phyloP scores from a whole-genome alignment of 2,113 vertebrate species.

The Urocolius indicus region DNA sequence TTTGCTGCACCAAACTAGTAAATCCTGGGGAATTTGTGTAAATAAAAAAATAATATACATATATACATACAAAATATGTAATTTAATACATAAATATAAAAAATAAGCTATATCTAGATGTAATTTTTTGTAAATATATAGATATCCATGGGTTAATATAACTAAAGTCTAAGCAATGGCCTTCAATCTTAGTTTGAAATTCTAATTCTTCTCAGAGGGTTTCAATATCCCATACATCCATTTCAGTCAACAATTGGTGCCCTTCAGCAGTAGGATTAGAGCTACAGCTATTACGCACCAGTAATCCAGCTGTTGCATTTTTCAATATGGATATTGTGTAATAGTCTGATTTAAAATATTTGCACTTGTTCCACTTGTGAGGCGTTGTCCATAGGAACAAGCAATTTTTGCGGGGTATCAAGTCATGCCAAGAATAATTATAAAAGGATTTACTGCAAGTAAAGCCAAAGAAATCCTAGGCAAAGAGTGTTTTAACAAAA shows the following conservation, averaged over 20 bases:
- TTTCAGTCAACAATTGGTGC: slow-evolving; percentile 14
- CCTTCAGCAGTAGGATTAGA: neutral
- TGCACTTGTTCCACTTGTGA: neutral
- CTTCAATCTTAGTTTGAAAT: neutral
- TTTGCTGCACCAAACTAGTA: neutral
- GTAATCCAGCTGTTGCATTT: neutral
- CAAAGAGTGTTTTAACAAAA: neutral
- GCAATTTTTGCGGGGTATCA: neutral
- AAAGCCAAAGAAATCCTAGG: neutral
- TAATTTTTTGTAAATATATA: neutral
- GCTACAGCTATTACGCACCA: neutral
- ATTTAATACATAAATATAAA: no score
- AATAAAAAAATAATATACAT: neutral
- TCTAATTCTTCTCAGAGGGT: neutral
- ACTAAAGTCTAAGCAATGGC: neutral
- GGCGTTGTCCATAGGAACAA: neutral
- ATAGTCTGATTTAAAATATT: slow-evolving; percentile 24
- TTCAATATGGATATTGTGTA: neutral
- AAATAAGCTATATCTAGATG: no score
- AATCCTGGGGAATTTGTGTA: neutral
- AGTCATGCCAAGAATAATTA: neutral
- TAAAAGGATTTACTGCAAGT: neutral
- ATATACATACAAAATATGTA: no score
- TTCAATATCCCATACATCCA: neutral
- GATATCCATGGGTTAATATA: neutral